Conservation (phyloP, 2,113 vertebrate species). For the Oncorhynchus clarkii region DNA sequence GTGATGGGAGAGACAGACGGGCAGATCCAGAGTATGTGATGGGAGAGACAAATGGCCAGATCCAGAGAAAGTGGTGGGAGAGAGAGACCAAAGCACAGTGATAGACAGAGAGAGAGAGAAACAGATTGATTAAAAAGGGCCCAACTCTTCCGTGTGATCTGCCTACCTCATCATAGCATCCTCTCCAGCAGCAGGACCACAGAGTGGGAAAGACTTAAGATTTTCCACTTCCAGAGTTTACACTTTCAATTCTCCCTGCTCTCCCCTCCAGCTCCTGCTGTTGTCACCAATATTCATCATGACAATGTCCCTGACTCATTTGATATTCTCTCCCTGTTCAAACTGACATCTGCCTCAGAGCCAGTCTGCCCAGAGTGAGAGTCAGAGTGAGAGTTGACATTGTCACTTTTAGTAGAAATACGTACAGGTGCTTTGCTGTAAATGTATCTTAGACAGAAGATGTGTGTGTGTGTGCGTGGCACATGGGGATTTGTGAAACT, state of each 20-base stretch:
- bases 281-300: constrained; percentile 28
- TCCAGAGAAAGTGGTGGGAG: neutral
- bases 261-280: constrained; percentile 9
- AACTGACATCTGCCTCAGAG: constrained; percentile 26
- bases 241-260: constrained; percentile 15
- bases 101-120: neutral
- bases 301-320: constrained; percentile 2
- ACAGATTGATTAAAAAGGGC: neutral
- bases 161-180: neutral
- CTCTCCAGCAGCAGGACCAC: neutral
- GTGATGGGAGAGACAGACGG: too few species aligned
- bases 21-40: too few species aligned
- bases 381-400: neutral
- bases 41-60: neutral
- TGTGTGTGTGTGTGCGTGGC: neutral
- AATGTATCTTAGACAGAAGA: constrained; percentile 4
- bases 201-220: neutral
- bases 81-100: neutral
- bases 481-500: neutral
- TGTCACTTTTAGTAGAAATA: neutral
- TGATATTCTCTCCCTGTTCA: neutral
- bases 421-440: neutral
- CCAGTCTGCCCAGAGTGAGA: neutral
- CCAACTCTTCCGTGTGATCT: neutral
- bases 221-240: constrained; percentile 20